These are phyloP conservation scores for Orbicella faveolata DNA, from an alignment of 64 coral and sea anemone genomes.

Conservation along the genomic window DNA sequence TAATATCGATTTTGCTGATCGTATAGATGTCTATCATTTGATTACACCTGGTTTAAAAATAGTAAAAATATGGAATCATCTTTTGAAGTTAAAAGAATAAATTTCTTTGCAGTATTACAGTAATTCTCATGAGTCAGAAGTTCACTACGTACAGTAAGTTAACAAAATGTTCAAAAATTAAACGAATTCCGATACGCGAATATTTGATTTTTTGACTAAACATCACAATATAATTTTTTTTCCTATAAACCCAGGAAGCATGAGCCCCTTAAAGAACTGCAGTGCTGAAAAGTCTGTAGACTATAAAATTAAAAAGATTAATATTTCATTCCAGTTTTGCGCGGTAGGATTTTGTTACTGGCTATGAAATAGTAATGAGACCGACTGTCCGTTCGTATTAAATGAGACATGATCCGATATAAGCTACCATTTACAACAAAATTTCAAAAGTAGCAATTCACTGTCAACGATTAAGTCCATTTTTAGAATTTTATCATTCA, in stretches of 20 bases:
- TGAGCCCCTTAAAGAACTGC: neutral
- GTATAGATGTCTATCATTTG: too few species aligned
- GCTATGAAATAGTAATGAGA: conserved; percentile 41
- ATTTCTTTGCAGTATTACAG: neutral
- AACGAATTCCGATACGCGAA: conserved; percentile 3
- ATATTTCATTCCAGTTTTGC: neutral
- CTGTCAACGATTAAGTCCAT: neutral
- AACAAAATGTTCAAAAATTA: neutral
- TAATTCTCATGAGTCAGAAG: neutral
- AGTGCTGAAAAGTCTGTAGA: neutral
- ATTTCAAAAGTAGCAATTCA: neutral
- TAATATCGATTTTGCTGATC: too few species aligned
- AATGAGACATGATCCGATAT: neutral
- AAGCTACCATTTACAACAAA: neutral
- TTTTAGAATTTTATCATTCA: neutral
- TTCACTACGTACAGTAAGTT: neutral
- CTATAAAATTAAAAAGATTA: neutral
- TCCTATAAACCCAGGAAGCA: neutral
- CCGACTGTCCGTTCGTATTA: neutral
- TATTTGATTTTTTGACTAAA: neutral
- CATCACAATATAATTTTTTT: neutral
- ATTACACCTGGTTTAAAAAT: too few species aligned
- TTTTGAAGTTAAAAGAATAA: too few species aligned
- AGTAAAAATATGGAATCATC: too few species aligned
- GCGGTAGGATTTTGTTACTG: neutral